Percentiles rank a stretch among this genome's conserved stretches.
These are phyloP conservation scores for Lasioglossum lativentre DNA, from an alignment of 2,888 invertebrate species.

Conservation along the genomic window DNA sequence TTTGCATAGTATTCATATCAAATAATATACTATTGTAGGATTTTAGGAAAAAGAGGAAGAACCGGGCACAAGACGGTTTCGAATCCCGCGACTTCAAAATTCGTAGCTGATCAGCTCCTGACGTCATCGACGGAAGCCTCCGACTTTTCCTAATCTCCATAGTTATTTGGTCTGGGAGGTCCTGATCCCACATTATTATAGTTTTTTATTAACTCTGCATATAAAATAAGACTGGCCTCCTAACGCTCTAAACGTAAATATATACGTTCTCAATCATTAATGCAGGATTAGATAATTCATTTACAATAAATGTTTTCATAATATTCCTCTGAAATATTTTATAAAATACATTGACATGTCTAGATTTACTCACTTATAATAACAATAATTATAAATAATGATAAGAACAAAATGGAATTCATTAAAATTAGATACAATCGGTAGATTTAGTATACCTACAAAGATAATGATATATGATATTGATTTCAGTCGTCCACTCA, in stretches of 20 bases:
- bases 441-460: conserved; percentile 41
- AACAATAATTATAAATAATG: conserved; percentile 37
- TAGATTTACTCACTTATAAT: conserved; percentile 16
- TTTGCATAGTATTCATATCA: conserved; percentile 2
- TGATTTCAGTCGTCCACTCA: conserved; percentile 65
- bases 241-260: conserved; percentile 21
- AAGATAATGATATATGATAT: conserved; percentile 54
- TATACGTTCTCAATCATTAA: conserved; percentile 16
- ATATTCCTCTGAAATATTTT: conserved; percentile 31
- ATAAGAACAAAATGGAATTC: conserved; percentile 50
- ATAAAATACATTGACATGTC: conserved; percentile 19
- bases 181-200: conserved; percentile 5
- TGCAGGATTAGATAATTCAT: conserved; percentile 25
- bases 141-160: neutral
- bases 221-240: conserved; percentile 20
- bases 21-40: neutral
- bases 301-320: conserved; percentile 36
- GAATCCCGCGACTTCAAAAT: neutral
- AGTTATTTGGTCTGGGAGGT: neutral
- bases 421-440: conserved; percentile 36
- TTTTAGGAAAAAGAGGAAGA: neutral
- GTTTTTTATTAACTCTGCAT: neutral
- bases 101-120: neutral
- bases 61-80: neutral
- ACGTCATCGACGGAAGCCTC: neutral